These are phyloP conservation scores for Numenius phaeopus DNA, from an alignment of 2,797 vertebrate species.

Conservation along the genomic window DNA sequence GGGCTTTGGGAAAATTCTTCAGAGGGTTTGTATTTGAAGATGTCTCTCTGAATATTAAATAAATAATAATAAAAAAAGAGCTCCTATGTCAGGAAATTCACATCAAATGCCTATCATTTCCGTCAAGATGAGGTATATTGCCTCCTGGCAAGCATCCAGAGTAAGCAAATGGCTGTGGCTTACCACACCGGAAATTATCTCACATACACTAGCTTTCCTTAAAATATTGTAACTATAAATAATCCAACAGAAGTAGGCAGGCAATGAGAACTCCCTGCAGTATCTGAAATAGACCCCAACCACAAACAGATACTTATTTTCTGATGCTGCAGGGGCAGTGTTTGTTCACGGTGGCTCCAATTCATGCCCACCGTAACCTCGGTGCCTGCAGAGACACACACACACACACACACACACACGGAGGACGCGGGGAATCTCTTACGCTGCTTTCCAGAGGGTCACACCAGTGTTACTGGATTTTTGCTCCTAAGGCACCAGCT, in stretches of 20 bases:
- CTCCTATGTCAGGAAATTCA: neutral
- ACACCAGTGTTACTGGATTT: neutral
- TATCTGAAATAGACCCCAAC: neutral
- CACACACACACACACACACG: accelerated
- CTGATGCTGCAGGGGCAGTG: neutral
- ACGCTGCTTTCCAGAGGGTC: neutral
- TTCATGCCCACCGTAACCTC: accelerated
- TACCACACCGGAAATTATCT: constrained; percentile 27
- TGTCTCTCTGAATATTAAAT: neutral
- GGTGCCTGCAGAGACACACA: neutral
- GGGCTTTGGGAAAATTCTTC: neutral
- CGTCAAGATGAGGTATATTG: neutral
- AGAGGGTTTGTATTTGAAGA: neutral
- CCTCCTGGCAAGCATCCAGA: constrained; percentile 38
- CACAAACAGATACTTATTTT: neutral
- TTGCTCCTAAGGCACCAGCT: neutral
- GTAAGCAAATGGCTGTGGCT: constrained; percentile 19
- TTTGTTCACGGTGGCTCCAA: accelerated
- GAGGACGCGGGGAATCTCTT: accelerated
- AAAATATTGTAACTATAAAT: neutral
- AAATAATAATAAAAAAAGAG: neutral
- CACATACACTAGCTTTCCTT: neutral
- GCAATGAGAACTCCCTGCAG: neutral
- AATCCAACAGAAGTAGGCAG: neutral
- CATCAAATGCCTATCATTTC: neutral